Evolutionary conservation across 2,113 vertebrate genomes (phyloP).

Genomic region (Megalops atlanticus): DNA sequence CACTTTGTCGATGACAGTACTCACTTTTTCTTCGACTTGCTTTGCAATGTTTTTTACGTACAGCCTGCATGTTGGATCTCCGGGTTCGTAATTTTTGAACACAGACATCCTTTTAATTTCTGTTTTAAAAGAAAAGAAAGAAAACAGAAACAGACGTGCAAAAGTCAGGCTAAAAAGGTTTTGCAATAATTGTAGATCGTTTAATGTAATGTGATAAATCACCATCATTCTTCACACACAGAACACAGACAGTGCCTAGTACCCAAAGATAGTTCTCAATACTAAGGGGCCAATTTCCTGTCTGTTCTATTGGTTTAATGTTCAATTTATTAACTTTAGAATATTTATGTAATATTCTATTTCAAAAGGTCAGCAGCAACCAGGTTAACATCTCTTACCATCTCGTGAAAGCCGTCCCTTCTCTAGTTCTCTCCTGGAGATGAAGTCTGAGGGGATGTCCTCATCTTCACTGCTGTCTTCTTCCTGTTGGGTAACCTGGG

Average conservation of each 20-base stretch:
- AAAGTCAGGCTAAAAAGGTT: not conserved
- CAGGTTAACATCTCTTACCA: too few species aligned
- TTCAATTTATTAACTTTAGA: too few species aligned
- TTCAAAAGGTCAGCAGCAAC: too few species aligned
- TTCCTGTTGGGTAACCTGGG: constrained; percentile 67
- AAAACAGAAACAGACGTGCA: not conserved
- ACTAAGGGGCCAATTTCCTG: too few species aligned
- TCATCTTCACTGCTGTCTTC: constrained; percentile 77
- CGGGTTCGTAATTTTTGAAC: constrained; percentile 92
- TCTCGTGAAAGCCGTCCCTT: constrained; percentile 87
- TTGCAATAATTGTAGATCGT: not conserved
- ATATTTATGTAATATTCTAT: too few species aligned
- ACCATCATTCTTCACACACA: too few species aligned
- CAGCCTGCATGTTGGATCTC: constrained; percentile 94
- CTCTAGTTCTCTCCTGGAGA: constrained; percentile 89
- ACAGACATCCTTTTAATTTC: constrained; percentile 93
- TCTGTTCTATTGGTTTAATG: too few species aligned
- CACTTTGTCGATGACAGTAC: constrained; percentile 30
- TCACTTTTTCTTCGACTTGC: constrained; percentile 93
- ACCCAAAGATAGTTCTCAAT: too few species aligned
- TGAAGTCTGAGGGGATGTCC: constrained; percentile 83
- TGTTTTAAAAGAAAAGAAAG: constrained; percentile 57
- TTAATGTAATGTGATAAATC: not conserved
- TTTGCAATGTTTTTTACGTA: constrained; percentile 97
- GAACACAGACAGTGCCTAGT: too few species aligned